These are phyloP conservation scores for Pavo muticus DNA, from an alignment of 2,113 vertebrate genomes.

Conservation along the genomic window DNA sequence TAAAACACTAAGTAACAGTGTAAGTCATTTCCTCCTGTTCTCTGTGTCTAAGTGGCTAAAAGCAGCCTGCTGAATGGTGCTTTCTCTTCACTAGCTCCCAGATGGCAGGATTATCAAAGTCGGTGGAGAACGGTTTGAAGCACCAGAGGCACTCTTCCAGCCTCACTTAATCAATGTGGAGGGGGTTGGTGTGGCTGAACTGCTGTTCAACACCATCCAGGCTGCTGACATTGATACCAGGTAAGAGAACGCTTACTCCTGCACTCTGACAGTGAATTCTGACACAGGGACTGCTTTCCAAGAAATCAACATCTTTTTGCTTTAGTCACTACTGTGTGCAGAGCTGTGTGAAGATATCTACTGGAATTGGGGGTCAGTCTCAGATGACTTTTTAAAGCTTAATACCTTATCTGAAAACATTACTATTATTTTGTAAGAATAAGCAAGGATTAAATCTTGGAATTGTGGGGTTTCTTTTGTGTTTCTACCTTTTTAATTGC, in stretches of 20 bases:
- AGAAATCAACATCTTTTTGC: not conserved
- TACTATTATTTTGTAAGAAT: not conserved
- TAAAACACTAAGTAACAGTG: not conserved
- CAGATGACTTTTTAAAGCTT: not conserved
- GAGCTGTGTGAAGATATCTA: not conserved
- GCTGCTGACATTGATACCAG: slow-evolving; percentile 98
- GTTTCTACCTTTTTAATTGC: not conserved
- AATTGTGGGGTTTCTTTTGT: not conserved
- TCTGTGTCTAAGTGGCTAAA: not conserved
- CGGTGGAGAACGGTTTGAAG: slow-evolving; percentile 97
- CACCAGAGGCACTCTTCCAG: slow-evolving; percentile 97
- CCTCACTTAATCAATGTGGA: slow-evolving; percentile 99
- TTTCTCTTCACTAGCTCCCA: slow-evolving; percentile 85
- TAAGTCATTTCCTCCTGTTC: slow-evolving; percentile 15
- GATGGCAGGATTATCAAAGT: slow-evolving; percentile 99
- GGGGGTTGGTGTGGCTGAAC: slow-evolving; percentile 95
- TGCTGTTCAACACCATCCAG: slow-evolving; percentile 99
- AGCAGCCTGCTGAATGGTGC: not conserved
- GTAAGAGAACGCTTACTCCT: slow-evolving; percentile 64
- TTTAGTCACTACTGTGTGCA: rapidly evolving
- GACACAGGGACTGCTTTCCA: not conserved
- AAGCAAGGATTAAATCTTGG: not conserved
- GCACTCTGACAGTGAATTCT: no score
- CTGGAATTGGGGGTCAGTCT: not conserved
- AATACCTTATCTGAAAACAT: not conserved